Conservation (phyloP, 2,113 vertebrate species). For the Triplophysa siluroides region DNA sequence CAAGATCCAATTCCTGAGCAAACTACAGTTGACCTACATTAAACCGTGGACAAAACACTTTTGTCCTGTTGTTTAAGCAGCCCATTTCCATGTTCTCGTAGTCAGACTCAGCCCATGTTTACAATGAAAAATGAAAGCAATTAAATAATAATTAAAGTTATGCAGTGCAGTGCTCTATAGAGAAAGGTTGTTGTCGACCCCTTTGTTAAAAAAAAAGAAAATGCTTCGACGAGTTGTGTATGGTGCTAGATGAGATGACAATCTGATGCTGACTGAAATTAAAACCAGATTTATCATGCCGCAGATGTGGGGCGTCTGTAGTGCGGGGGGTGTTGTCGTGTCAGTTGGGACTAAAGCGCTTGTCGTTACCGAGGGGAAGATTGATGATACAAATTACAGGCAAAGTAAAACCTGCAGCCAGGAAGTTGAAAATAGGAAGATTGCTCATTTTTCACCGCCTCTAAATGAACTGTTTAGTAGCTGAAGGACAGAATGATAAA, state of each 20-base stretch:
- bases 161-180: not conserved
- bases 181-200: too few species aligned
- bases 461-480: not conserved
- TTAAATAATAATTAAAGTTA: not conserved
- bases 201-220: too few species aligned
- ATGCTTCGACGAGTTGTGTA: too few species aligned
- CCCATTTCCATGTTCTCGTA: too few species aligned
- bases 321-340: not conserved
- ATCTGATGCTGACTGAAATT: too few species aligned
- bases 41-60: not conserved
- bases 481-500: conserved; percentile 20
- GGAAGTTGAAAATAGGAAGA: conserved; percentile 6
- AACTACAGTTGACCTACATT: not conserved
- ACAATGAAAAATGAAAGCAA: not conserved
- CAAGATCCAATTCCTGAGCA: not conserved
- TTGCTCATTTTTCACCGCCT: not conserved
- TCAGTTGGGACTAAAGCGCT: not conserved
- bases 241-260: too few species aligned
- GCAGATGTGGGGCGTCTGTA: not conserved
- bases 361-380: conserved; percentile 17
- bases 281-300: not conserved
- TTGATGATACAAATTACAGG: conserved; percentile 24
- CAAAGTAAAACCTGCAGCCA: conserved; percentile 16
- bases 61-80: not conserved
- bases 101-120: too few species aligned